phyloP scores from a whole-genome alignment of 2,113 vertebrate genomes.

The Probosciger aterrimus region DNA sequence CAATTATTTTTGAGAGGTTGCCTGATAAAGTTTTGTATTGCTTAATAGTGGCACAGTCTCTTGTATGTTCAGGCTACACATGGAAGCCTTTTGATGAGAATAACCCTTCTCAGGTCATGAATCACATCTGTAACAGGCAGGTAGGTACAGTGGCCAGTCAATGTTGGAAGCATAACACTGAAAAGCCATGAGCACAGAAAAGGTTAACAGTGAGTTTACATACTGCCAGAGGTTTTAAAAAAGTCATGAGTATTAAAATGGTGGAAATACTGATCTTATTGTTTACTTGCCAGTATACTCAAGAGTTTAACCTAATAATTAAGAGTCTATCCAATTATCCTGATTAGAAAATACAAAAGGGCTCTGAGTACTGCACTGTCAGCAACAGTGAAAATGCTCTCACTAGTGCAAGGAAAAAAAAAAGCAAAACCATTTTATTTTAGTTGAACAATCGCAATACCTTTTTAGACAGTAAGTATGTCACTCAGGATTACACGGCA shows the following conservation, averaged over 20 bases:
- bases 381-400: conserved; percentile 21
- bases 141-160: neutral
- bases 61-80: neutral
- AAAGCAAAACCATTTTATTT: conserved; percentile 39
- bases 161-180: neutral
- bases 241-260: neutral
- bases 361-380: conserved; percentile 12
- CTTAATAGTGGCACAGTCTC: conserved; percentile 55
- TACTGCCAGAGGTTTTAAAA: neutral
- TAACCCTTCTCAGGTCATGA: conserved; percentile 28
- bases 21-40: conserved; percentile 57
- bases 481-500: conserved; percentile 61
- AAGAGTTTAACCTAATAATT: conserved; percentile 9
- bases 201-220: neutral
- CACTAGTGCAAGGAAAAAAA: neutral
- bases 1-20: conserved; percentile 43
- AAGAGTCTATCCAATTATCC: neutral
- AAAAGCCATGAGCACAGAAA: neutral
- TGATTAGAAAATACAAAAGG: conserved; percentile 10
- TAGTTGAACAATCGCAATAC: conserved; percentile 5
- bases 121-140: neutral
- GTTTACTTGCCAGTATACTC: conserved; percentile 13
- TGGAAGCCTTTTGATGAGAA: neutral
- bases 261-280: neutral
- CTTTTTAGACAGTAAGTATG: conserved; percentile 38